Evolutionary conservation across 2,113 vertebrate genomes (phyloP).

Genomic region (Ammodytes marinus): DNA sequence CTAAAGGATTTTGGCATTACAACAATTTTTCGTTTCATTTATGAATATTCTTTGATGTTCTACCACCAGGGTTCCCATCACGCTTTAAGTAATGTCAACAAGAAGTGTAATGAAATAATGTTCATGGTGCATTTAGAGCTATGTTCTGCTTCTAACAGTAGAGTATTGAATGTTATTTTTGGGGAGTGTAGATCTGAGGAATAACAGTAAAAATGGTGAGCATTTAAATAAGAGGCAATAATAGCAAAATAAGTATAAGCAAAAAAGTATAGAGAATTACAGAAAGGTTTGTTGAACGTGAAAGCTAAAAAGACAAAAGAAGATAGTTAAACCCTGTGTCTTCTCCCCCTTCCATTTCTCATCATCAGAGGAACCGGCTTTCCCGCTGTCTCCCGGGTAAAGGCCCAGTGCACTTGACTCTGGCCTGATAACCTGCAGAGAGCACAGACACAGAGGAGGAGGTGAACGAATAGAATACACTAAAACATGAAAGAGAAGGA

Average conservation of each 20-base stretch:
- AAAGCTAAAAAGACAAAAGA: neutral
- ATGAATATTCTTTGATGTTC: conserved; percentile 9
- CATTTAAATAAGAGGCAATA: too few relatives aligned
- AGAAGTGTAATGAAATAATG: neutral
- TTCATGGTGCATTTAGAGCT: neutral
- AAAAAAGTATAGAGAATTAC: neutral
- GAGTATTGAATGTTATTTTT: neutral
- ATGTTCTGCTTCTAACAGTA: neutral
- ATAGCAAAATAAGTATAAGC: neutral
- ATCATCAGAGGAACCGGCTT: conserved; percentile 22
- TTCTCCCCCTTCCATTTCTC: conserved; percentile 3
- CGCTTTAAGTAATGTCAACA: neutral
- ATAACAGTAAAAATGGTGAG: neutral
- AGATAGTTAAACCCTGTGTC: neutral
- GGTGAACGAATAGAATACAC: neutral
- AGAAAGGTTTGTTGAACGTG: neutral
- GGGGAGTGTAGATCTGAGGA: neutral
- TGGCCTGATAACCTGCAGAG: conserved; percentile 64
- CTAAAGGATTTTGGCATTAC: neutral
- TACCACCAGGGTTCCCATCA: neutral
- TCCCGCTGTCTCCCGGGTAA: conserved; percentile 39
- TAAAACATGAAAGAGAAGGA: neutral
- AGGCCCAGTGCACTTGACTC: conserved; percentile 43
- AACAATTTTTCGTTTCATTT: neutral
- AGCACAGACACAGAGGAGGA: conserved; percentile 26